Evolutionary conservation across 2,113 vertebrate species (phyloP).

Genomic region (Casuarius casuarius): DNA sequence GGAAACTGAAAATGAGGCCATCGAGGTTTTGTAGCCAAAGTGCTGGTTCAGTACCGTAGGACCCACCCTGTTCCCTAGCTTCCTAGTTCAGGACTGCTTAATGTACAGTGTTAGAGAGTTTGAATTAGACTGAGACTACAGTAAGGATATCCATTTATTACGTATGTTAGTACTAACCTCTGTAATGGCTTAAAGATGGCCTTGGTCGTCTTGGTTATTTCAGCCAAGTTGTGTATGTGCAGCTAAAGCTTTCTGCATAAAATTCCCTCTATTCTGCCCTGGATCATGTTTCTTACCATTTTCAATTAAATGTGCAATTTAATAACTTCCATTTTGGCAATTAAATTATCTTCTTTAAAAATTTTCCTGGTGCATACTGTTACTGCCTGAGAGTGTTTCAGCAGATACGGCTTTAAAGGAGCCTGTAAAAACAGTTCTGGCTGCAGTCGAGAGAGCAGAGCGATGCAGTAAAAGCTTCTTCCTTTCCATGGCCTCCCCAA

Average conservation of each 20-base stretch:
- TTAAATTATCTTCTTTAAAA: background rate
- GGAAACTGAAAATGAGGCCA: background rate
- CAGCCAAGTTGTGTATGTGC: background rate
- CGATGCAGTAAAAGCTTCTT: background rate
- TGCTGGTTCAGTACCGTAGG: background rate
- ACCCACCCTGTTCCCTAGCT: background rate
- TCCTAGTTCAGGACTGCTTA: background rate
- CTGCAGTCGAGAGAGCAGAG: background rate
- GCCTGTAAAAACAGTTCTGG: background rate
- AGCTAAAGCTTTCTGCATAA: background rate
- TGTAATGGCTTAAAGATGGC: background rate
- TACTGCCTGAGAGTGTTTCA: background rate
- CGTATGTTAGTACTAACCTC: background rate
- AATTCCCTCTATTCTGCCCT: background rate
- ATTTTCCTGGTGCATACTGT: background rate
- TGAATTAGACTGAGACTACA: background rate
- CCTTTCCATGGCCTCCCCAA: background rate
- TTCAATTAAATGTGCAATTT: background rate
- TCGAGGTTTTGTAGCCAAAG: background rate
- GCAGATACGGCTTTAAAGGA: background rate
- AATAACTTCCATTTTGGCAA: background rate
- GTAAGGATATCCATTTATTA: fast-evolving
- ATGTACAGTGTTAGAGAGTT: no score
- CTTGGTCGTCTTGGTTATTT: background rate
- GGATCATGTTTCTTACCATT: background rate